Base-by-base conservation (phyloP, 2,113 vertebrate genomes). In the Herpetotheres cachinnans region DNA sequence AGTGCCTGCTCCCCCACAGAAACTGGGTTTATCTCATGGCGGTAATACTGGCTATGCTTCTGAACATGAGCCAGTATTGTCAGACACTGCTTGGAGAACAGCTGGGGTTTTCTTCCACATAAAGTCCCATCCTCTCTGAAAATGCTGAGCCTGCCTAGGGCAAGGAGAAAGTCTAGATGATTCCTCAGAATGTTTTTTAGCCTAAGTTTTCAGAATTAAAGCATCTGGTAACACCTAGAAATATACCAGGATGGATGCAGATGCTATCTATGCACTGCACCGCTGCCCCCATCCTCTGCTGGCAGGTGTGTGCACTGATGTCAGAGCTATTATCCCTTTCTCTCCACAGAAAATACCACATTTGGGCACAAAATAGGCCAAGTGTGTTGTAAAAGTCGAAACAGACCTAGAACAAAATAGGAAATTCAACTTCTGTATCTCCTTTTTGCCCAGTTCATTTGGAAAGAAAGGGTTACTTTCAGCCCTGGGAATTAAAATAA, bases 281-380 rank as follows among this genome's bases (percentile, higher is more conserved):
- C 29, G n/a, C 16, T 50, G 7, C 13, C 32, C 29, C 15, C 9
- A 13, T 30, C 27, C 25, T 32, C 34, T 82, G n/a, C n/a, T 76
- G 34, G 29, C 0, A 3, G 21, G 9, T 44, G 32, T 34, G 22
- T 18, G 42, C n/a, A 11, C 63, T 50, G 19, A 20, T 59, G 42
- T 82, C 10, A 5, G 42, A 66, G 14, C 27, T 89, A 8, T 22
- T 49, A 34, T 4, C 18, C 16, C 19, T 49, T 78, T 44, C 13
- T 55, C 6, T 71, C 20, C 19, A 6, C 40, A 65, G 27, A 82
- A 88, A 70, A 56, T 34, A 10, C 0, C 0, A 1, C 7, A 6
- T 65, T 36, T 69, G 24, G 18, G 32, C 42, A 36, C 20, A 44
- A 32, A 76, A 54, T 16, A 17, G 0, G 1, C 24, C 29, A 24